Percentiles rank a stretch among this genome's conserved stretches.
These are phyloP conservation scores for Notamacropus eugenii DNA, from an alignment of 2,797 vertebrate genomes.

Conservation along the genomic window DNA sequence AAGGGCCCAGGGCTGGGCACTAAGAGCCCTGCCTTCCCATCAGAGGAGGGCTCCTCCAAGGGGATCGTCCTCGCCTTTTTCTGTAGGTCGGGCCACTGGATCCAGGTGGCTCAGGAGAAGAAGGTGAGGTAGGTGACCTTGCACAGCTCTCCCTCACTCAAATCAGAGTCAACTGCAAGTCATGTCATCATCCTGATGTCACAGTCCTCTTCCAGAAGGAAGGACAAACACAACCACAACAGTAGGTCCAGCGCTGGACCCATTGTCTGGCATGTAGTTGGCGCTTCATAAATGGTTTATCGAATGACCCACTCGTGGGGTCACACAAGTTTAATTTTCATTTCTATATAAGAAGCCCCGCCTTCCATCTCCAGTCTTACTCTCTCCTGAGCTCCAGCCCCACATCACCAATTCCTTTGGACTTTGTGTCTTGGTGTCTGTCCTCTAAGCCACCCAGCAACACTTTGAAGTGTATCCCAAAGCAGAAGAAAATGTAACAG, in stretches of 20 bases:
- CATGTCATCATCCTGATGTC: too few relatives aligned
- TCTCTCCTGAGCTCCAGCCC: neutral
- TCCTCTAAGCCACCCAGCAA: too few relatives aligned
- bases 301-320: neutral
- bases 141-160: too few relatives aligned
- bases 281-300: neutral
- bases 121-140: too few relatives aligned
- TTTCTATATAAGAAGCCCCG: neutral
- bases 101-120: too few relatives aligned
- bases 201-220: too few relatives aligned
- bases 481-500: neutral
- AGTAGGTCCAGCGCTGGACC: neutral
- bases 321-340: neutral
- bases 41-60: neutral
- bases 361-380: neutral
- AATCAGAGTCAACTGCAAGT: too few relatives aligned
- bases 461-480: too few relatives aligned
- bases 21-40: too few relatives aligned
- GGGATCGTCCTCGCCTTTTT: neutral
- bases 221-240: too few relatives aligned
- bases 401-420: neutral
- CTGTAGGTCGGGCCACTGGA: too few relatives aligned
- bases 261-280: neutral
- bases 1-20: neutral
- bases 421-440: neutral